A percentile compares a stretch with the other conserved stretches of the same genome.
These are phyloP conservation scores for Champsocephalus esox DNA, from an alignment of 2,797 vertebrate species.

Conservation along the genomic window DNA sequence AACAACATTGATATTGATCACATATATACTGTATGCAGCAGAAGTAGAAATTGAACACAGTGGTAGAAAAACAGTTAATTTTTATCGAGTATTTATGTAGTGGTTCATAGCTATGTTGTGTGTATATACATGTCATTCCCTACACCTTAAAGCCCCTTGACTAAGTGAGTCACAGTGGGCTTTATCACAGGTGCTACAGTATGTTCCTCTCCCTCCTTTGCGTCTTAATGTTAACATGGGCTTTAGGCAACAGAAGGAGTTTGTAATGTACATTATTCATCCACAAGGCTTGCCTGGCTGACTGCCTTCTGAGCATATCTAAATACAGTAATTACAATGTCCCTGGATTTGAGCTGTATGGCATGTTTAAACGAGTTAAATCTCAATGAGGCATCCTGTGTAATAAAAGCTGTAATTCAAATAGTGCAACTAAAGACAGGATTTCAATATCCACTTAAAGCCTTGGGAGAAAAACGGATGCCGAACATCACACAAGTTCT, in stretches of 20 bases:
- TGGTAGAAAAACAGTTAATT: not conserved
- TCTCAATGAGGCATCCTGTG: not conserved
- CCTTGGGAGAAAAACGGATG: not conserved
- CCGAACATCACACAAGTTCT: not conserved
- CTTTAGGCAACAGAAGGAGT: not conserved
- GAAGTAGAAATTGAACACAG: not conserved
- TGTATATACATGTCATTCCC: too few species aligned
- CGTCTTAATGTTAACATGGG: too few species aligned
- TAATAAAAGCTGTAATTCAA: not conserved
- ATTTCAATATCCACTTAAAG: slow-evolving; percentile 1
- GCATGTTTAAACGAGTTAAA: not conserved
- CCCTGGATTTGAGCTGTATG: not conserved
- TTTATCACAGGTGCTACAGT: too few species aligned
- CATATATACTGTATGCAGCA: not conserved
- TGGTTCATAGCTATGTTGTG: not conserved
- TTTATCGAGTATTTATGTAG: not conserved
- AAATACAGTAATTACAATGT: not conserved
- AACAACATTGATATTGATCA: not conserved
- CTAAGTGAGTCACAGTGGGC: too few species aligned
- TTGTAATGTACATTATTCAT: slow-evolving; percentile 7
- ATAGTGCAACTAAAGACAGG: not conserved
- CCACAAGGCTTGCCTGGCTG: not conserved
- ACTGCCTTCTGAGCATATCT: not conserved
- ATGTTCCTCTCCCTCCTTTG: too few species aligned
- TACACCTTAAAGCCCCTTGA: too few species aligned